Evolutionary conservation across 2,113 vertebrate species (phyloP).

Genomic region (Argyrosomus japonicus): DNA sequence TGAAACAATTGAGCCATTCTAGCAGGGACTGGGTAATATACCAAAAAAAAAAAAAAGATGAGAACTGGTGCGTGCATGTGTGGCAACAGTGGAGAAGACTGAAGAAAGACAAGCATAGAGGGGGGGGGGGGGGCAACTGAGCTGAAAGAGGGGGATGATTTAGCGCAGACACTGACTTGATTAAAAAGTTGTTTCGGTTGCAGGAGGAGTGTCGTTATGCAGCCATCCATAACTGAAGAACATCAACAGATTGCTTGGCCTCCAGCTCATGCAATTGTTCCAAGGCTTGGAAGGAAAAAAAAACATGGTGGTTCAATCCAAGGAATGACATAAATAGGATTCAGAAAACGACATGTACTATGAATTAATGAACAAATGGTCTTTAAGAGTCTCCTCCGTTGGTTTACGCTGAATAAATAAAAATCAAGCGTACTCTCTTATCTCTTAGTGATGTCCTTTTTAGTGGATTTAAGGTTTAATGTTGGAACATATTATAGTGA

Average conservation of each 20-base stretch:
- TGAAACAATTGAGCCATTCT: constrained; percentile 68
- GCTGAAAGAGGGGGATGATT: constrained; percentile 42
- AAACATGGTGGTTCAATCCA: constrained; percentile 44
- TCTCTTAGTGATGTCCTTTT: not conserved
- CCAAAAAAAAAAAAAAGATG: constrained; percentile 32
- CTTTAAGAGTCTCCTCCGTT: constrained; percentile 46
- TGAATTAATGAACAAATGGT: constrained; percentile 68
- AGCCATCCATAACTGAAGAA: constrained; percentile 67
- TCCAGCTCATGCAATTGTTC: constrained; percentile 54
- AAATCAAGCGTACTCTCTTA: constrained; percentile 3
- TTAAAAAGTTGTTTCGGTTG: constrained; percentile 66
- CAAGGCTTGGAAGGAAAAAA: constrained; percentile 56
- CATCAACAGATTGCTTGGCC: constrained; percentile 76
- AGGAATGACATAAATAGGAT: constrained; percentile 65
- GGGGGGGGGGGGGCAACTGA: not conserved
- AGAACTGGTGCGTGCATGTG: constrained; percentile 15
- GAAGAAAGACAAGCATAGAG: not conserved
- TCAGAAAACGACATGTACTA: constrained; percentile 50
- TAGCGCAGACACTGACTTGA: constrained; percentile 45
- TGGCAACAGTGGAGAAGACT: constrained; percentile 8
- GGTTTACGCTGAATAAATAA: constrained; percentile 46
- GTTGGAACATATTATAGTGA: not conserved
- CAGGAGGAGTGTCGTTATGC: constrained; percentile 56
- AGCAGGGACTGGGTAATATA: constrained; percentile 51
- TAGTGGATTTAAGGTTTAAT: not conserved